phyloP scores from a whole-genome alignment of 2,888 invertebrate genomes.

The Sarcophaga rosellei region DNA sequence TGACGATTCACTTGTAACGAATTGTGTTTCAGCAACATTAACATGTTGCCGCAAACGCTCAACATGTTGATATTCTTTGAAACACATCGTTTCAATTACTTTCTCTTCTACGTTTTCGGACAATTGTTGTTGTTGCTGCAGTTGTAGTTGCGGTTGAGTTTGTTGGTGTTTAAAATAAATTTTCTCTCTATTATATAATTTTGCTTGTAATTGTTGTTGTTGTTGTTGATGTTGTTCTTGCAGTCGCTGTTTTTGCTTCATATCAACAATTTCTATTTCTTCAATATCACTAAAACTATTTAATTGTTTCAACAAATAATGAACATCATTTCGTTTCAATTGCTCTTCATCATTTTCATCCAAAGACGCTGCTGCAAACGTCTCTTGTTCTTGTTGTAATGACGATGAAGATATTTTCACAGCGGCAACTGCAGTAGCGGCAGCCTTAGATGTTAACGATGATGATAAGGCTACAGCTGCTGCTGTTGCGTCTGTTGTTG shows the following conservation, averaged over 20 bases:
- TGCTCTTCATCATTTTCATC: conserved; percentile 73
- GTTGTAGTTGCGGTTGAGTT: conserved; percentile 58
- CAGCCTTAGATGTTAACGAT: conserved; percentile 56
- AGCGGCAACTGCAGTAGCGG: conserved; percentile 64
- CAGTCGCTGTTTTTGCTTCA: conserved; percentile 78
- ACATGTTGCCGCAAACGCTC: conserved; percentile 36
- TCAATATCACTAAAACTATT: conserved; percentile 82
- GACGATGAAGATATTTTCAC: conserved; percentile 68
- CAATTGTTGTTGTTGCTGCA: conserved; percentile 8
- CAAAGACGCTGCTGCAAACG: conserved; percentile 30
- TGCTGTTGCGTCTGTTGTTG: conserved; percentile 25
- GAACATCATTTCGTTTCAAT: conserved; percentile 82
- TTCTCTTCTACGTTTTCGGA: conserved; percentile 20
- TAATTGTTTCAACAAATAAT: conserved; percentile 82
- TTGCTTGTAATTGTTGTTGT: conserved; percentile 63
- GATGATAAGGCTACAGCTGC: conserved; percentile 24
- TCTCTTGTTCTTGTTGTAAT: conserved; percentile 64
- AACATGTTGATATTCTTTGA: conserved; percentile 49
- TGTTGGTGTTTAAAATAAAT: conserved; percentile 60
- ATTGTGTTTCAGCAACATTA: conserved; percentile 35
- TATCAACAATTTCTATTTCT: conserved; percentile 82
- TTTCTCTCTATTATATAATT: conserved; percentile 52
- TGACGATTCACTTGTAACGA: conserved; percentile 42
- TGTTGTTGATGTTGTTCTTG: conserved; percentile 69
- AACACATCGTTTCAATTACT: conserved; percentile 22